These are phyloP conservation scores for Heliocidaris tuberculata DNA, from an alignment of 35 echinoderm and acorn worm genomes.

Conservation along the genomic window DNA sequence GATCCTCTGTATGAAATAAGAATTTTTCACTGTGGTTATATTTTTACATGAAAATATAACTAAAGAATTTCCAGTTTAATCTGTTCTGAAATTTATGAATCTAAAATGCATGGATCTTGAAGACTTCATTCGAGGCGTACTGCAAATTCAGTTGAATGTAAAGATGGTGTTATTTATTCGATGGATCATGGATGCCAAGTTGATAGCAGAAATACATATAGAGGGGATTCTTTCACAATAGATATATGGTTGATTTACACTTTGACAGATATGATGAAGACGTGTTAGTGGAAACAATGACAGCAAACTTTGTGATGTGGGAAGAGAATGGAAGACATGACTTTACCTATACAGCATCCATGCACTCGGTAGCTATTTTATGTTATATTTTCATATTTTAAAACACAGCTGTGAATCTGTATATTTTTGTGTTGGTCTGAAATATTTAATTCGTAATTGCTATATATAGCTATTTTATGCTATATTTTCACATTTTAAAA, in stretches of 20 bases:
- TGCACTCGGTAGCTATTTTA: constrained; percentile 34
- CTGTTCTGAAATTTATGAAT: too few relatives aligned
- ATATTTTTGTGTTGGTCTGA: background rate
- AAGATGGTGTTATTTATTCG: too few relatives aligned
- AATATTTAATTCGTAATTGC: background rate
- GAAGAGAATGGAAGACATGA: constrained; percentile 71
- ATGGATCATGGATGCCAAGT: too few relatives aligned
- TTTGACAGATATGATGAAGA: constrained; percentile 64
- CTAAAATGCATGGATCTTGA: too few relatives aligned
- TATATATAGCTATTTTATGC: background rate
- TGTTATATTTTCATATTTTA: background rate
- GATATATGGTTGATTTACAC: constrained; percentile 32
- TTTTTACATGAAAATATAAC: too few relatives aligned
- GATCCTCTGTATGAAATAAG: too few relatives aligned
- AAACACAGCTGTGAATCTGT: background rate
- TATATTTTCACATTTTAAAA: background rate
- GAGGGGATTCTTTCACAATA: background rate
- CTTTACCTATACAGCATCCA: constrained; percentile 69
- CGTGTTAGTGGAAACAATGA: constrained; percentile 42
- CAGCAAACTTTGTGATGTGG: constrained; percentile 53
- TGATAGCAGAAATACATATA: too few relatives aligned
- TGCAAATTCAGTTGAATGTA: too few relatives aligned
- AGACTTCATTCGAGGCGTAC: too few relatives aligned
- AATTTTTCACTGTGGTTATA: too few relatives aligned
- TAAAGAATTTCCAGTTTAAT: too few relatives aligned